Percentiles rank a stretch among this genome's conserved stretches.
Conservation (phyloP, 1,140 invertebrate species). For the Magallana ariakensis region DNA sequence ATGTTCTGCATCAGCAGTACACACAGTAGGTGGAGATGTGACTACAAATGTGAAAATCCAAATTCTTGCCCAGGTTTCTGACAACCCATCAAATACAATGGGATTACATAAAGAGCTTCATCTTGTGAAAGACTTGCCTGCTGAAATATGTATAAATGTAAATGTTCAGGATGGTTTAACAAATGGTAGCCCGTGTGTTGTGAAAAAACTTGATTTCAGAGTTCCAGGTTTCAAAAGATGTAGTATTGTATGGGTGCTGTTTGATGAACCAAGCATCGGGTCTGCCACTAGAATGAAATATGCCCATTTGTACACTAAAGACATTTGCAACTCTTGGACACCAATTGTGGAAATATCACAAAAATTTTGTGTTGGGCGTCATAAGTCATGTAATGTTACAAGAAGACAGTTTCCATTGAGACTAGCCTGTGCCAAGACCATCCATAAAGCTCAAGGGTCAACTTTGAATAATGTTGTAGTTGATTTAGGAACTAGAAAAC, state of each 20-base stretch:
- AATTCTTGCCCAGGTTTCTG: neutral
- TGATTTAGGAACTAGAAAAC: too few relatives aligned
- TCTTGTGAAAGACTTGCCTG: slow-evolving; percentile 47
- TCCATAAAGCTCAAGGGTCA: too few relatives aligned
- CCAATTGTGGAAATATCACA: slow-evolving; percentile 53
- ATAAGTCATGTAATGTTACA: too few relatives aligned
- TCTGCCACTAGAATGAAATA: slow-evolving; percentile 48
- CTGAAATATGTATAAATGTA: slow-evolving; percentile 50
- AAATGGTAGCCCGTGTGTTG: slow-evolving; percentile 53
- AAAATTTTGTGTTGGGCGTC: slow-evolving; percentile 41
- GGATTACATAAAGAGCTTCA: slow-evolving; percentile 44
- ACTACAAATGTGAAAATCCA: neutral
- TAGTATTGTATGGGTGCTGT: too few relatives aligned
- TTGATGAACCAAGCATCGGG: slow-evolving; percentile 45
- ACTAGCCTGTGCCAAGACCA: too few relatives aligned
- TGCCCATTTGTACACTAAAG: slow-evolving; percentile 48
- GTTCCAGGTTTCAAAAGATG: neutral
- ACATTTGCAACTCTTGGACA: slow-evolving; percentile 48
- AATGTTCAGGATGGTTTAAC: slow-evolving; percentile 57
- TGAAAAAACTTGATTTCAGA: slow-evolving; percentile 52
- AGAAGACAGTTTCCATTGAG: too few relatives aligned
- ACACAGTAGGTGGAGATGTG: slow-evolving; percentile 13
- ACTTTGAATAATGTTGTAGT: too few relatives aligned
- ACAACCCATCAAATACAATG: slow-evolving; percentile 47
- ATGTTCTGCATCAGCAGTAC: slow-evolving; percentile 14